phyloP scores from a whole-genome alignment of 1,140 invertebrate genomes.

The Anadara kagoshimensis region DNA sequence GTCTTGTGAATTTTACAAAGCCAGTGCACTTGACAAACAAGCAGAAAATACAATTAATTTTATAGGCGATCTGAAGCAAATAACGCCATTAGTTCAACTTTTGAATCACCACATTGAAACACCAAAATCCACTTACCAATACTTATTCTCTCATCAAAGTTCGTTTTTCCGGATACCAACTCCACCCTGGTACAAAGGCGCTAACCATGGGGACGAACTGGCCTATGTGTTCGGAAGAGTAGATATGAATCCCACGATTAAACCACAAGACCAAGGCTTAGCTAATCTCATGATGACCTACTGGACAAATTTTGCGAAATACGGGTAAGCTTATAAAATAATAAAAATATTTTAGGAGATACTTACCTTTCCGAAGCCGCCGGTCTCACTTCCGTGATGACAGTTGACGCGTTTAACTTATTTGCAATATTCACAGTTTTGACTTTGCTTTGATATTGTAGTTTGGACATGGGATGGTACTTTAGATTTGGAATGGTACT shows the following conservation, averaged over 20 bases:
- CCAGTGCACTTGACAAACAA: constrained; percentile 17
- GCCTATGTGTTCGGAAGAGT: constrained; percentile 39
- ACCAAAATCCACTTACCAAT: constrained; percentile 32
- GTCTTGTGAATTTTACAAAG: neutral
- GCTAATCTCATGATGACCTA: constrained; percentile 93
- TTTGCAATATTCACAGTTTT: no score
- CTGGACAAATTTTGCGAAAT: constrained; percentile 94
- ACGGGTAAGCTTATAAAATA: constrained; percentile 83
- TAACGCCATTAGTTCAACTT: constrained; percentile 34
- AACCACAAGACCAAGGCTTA: constrained; percentile 81
- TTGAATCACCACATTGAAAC: constrained; percentile 20
- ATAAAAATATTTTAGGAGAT: no score
- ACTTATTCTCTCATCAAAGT: constrained; percentile 39
- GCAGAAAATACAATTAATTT: constrained; percentile 32
- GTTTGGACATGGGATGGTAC: no score
- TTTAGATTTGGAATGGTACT: no score
- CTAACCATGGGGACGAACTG: constrained; percentile 40
- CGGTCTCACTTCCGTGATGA: no score
- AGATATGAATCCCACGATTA: neutral
- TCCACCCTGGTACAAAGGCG: constrained; percentile 40
- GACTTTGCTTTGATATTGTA: no score
- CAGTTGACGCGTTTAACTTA: no score
- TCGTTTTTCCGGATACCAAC: neutral
- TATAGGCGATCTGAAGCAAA: constrained; percentile 44
- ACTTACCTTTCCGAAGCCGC: no score